Evolutionary conservation across 2,113 vertebrate species (phyloP), one percentile per base, ranked within the genome.

Genomic region (Xiphophorus hellerii): DNA sequence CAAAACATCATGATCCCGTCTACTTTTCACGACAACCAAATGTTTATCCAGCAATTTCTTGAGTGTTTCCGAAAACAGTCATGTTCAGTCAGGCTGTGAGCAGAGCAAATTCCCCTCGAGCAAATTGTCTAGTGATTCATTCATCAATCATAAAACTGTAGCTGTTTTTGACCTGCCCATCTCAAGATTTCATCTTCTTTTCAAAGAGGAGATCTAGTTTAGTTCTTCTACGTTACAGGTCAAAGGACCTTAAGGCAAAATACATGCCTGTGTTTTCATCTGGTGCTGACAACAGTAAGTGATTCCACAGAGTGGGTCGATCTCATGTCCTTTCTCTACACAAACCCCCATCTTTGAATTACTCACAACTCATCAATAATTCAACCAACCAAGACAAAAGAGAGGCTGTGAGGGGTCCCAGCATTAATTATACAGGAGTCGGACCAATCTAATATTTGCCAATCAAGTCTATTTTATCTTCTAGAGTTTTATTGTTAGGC

Each of bases 291-390:
- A 9, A 39, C 9, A 13, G 5, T 28, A 27, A 62, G 63, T 15
- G 66, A 35, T 64, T 79, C 58, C 67, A 31, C 9, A 73, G 28
- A 76, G 39, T 2, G 44, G 73, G 31, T 68, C 37, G 70, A 70
- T 1, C 25, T 29, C 35, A 66, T 65, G 4, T 65, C 66, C 17
- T n/a, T 28, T 62, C 48, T 71, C 5, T 25, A 25, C 66, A 75
- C 31, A 78, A 62, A 11, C 67, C 73, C 5, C 30, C 13, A 2
- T 63, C 71, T 73, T 44, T n/a, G 11, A 69, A 37, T 70, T 78
- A 48, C 3, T 42, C 83, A 77, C 64, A 81, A 64, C 61, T 85
- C 78, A 89, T 92, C 20, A 90, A 83, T 92, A 90, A 92, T 89
- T 89, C 82, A 93, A 79, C 64, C 54, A 33, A 73, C 30, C 67